Conservation (phyloP, 2,888 invertebrate genomes). For the Caenorhabditis angaria region DNA sequence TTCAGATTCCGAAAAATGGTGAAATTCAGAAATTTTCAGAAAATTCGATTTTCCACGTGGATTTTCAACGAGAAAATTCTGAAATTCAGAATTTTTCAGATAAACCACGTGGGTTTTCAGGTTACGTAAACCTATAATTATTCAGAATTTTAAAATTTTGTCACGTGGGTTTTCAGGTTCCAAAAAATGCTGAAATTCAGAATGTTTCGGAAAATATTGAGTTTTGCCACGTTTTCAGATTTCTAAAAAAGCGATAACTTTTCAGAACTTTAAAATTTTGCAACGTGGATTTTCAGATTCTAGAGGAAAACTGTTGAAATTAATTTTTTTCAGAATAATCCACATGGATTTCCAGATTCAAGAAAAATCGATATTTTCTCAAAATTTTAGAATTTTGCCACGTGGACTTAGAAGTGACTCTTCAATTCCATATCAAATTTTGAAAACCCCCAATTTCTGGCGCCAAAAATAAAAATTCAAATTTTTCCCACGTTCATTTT, state of each 20-base stretch:
- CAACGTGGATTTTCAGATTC: too few species aligned
- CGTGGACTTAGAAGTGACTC: too few species aligned
- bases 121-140: too few species aligned
- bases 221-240: neutral
- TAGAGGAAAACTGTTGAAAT: neutral
- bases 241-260: neutral
- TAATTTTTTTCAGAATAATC: neutral
- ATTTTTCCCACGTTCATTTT: too few species aligned
- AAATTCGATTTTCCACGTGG: too few species aligned
- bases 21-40: neutral
- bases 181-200: neutral
- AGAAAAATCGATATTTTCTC: neutral
- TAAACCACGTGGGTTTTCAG: too few species aligned
- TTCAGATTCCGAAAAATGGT: neutral
- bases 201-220: neutral
- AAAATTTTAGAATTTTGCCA: neutral
- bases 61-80: neutral
- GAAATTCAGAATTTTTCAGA: neutral
- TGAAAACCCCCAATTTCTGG: too few species aligned
- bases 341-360: neutral
- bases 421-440: too few species aligned
- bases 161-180: neutral
- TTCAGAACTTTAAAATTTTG: neutral
- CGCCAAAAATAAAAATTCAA: too few species aligned
- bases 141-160: neutral